Evolutionary conservation across 2,797 vertebrate genomes (phyloP), one percentile per base, ranked within the genome.

Genomic region (Lycodopsis pacificus): DNA sequence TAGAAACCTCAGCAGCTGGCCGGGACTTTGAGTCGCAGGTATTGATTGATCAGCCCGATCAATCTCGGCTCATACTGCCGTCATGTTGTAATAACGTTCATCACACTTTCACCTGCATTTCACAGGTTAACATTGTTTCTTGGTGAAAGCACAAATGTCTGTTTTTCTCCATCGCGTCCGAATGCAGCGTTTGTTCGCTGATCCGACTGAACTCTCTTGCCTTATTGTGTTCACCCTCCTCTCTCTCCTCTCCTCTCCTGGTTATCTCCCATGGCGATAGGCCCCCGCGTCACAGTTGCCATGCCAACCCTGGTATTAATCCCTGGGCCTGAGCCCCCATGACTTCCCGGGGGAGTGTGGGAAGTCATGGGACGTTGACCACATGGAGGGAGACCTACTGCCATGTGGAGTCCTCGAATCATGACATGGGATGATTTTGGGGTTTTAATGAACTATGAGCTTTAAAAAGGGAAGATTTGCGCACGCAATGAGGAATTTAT

Each of bases 281-380:
- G 5, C 22, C 72, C 58, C 68, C 4, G 83, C 81, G 81, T 94
- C 92, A 93, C 83, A 13, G 87, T 94, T 92, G 85, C 87, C 88
- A 93, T 89, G 89, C 73, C 76, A 80, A 92, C 87, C 61, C 73
- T 78, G 89, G 91, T 89, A 93, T 85, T 93, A 91, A 90, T 86
- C 86, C 87, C 71, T 14, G 54, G 68, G 62, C 68, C 74, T 74
- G 34, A 20, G 73, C 82, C 40, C 84, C 54, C 65, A 5, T 32
- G 71, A 54, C 75, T 77, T 73, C 73, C 72, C 48, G 15, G 74
- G 65, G 62, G 48, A 44, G 44, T 51, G 61, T 71, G 73, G 74
- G 76, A 69, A 74, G 78, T 80, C 82, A 77, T 59, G 73, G 73
- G 80, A 68, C 38, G 32, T n/a, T 73, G 77, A 76, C 59, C 59